Conservation (phyloP, 53 echinoderm and acorn worm genomes). For the Hippasteria phrygiana region DNA sequence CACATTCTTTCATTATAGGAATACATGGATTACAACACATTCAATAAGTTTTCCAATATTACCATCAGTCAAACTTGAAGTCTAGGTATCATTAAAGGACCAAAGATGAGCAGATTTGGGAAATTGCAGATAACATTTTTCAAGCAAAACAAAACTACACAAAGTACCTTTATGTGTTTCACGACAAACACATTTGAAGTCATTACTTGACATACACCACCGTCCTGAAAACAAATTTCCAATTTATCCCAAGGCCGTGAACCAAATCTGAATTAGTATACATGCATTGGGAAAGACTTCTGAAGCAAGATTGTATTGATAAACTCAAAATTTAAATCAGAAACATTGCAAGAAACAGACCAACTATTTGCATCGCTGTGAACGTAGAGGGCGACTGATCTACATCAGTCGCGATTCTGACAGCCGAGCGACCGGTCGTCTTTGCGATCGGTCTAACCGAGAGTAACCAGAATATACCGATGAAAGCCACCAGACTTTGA, state of each 20-base stretch:
- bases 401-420: no score
- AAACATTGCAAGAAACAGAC: no score
- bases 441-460: no score
- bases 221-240: not conserved
- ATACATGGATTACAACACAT: not conserved
- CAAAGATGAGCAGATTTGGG: not conserved
- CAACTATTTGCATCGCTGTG: no score
- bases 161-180: no score
- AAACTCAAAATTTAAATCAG: not conserved
- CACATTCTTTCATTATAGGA: not conserved
- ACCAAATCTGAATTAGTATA: not conserved
- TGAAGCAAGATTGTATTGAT: not conserved
- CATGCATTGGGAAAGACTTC: not conserved
- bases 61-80: not conserved
- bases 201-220: not conserved
- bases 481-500: no score
- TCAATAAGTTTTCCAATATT: not conserved
- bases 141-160: no score
- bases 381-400: no score
- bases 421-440: no score
- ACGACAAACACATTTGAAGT: no score
- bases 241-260: not conserved
- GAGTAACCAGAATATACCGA: no score
- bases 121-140: no score
- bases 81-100: not conserved